These are phyloP conservation scores for Struthio camelus DNA, from an alignment of 2,113 vertebrate species.

Conservation along the genomic window DNA sequence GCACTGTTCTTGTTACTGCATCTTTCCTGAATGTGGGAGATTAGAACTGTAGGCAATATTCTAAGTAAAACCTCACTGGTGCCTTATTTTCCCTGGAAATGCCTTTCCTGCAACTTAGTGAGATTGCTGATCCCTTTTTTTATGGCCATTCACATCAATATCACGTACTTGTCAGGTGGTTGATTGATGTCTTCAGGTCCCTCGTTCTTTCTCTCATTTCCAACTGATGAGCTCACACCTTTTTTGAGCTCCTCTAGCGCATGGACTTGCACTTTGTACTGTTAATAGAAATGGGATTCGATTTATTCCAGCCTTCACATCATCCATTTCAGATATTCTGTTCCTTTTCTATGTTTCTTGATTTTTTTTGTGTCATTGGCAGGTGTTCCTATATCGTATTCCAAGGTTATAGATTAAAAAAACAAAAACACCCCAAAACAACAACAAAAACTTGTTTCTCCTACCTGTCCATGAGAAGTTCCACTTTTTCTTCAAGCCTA, in stretches of 20 bases:
- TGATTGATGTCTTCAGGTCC: rapidly evolving
- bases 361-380: not conserved
- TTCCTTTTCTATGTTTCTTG: not conserved
- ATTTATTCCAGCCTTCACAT: not conserved
- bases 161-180: not conserved
- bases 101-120: not conserved
- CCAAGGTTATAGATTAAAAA: not conserved
- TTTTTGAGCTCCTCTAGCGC: too few species aligned
- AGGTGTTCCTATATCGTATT: not conserved
- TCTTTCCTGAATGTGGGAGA: not conserved
- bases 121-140: not conserved
- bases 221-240: not conserved
- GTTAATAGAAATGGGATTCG: not conserved
- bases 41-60: not conserved
- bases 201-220: not conserved
- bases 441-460: not conserved
- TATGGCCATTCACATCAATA: rapidly evolving
- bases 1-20: not conserved
- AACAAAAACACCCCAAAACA: not conserved
- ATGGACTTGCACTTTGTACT: not conserved
- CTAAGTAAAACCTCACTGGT: not conserved
- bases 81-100: not conserved
- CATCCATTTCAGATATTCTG: not conserved
- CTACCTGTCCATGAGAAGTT: not conserved
- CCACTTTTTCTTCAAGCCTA: not conserved